These are phyloP conservation scores for Solenodon paradoxus DNA, from an alignment of 2,113 vertebrate genomes.

Conservation along the genomic window DNA sequence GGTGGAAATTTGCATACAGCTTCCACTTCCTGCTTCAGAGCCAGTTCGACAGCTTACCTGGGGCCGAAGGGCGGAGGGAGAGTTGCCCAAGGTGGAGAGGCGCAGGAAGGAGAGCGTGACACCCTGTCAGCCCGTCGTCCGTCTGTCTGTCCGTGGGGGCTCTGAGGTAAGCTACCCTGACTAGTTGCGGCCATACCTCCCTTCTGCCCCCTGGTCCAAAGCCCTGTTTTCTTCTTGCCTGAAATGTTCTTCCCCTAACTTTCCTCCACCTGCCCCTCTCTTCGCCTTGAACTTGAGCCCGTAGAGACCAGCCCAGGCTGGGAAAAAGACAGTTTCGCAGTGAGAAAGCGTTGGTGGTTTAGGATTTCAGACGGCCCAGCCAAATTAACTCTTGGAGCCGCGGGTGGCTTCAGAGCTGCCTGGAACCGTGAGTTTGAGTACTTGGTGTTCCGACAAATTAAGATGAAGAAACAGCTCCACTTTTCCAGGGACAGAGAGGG, in stretches of 20 bases:
- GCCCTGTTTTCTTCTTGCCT: neutral
- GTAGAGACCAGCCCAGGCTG: neutral
- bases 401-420: neutral
- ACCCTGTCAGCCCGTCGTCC: neutral
- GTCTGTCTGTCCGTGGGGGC: neutral
- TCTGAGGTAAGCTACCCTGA: constrained; percentile 74
- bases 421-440: neutral
- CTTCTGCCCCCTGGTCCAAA: constrained; percentile 54
- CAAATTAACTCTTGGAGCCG: constrained; percentile 41
- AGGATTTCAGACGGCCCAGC: neutral
- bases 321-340: constrained; percentile 49
- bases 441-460: neutral
- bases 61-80: constrained; percentile 63
- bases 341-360: neutral
- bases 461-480: neutral
- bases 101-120: constrained; percentile 8
- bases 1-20: constrained; percentile 75
- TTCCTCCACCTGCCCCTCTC: neutral
- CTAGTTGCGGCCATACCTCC: neutral
- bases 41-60: constrained; percentile 83
- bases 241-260: neutral
- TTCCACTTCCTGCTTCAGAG: constrained; percentile 84
- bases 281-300: neutral
- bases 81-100: neutral
- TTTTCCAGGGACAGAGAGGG: neutral